Conservation (phyloP, 2,797 vertebrate genomes). For the Babyrousa celebensis region DNA sequence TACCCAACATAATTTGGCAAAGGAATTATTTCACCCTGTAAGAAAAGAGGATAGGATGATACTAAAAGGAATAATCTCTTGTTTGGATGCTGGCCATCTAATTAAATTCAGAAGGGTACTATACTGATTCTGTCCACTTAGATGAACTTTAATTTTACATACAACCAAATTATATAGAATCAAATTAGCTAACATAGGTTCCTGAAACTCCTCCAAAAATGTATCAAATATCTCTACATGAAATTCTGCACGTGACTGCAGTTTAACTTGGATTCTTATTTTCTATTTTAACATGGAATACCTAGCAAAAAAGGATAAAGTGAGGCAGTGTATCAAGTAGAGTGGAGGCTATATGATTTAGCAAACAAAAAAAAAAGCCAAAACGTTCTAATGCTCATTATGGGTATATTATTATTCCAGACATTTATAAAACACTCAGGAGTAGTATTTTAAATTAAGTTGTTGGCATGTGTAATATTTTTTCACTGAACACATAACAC, state of each 20-base stretch:
- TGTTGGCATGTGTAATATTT: conserved; percentile 78
- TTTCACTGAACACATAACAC: conserved; percentile 79
- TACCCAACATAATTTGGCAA: conserved; percentile 74
- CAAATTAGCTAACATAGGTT: conserved; percentile 60
- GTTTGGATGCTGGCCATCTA: conserved; percentile 75
- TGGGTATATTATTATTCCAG: conserved; percentile 74
- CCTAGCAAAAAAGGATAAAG: conserved; percentile 61
- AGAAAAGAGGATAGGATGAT: conserved; percentile 62
- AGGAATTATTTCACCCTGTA: conserved; percentile 68
- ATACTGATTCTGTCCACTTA: conserved; percentile 80
- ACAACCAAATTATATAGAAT: conserved; percentile 77
- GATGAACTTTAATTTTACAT: conserved; percentile 82
- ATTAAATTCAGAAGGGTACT: conserved; percentile 78
- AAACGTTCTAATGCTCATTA: conserved; percentile 69
- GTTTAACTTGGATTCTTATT: conserved; percentile 33
- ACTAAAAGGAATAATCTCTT: conserved; percentile 72
- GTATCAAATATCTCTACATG: conserved; percentile 62
- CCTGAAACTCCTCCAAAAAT: conserved; percentile 66
- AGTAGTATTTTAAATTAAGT: conserved; percentile 82
- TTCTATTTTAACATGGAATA: conserved; percentile 57
- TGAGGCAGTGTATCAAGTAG: conserved; percentile 35
- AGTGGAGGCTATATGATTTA: background rate
- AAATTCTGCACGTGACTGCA: conserved; percentile 69
- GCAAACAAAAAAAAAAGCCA: conserved; percentile 41
- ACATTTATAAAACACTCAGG: conserved; percentile 83